Evolutionary conservation across 2,888 invertebrate species (phyloP).

Genomic region (Cephus runcator): DNA sequence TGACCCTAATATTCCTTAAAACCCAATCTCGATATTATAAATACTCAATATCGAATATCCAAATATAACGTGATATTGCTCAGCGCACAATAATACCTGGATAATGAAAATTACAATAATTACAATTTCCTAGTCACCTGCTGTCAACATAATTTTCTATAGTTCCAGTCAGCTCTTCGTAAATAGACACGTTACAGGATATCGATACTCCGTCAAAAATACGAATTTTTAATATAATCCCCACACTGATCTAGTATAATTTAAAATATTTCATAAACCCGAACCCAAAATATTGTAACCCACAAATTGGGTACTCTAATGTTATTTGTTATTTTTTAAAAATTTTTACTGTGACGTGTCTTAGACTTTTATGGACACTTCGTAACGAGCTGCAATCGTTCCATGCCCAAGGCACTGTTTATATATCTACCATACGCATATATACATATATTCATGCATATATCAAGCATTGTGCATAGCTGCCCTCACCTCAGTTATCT

Average conservation of each 20-base stretch:
- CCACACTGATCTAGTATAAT: too few relatives aligned
- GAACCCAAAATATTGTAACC: too few relatives aligned
- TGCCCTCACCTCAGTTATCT: slow-evolving; percentile 63
- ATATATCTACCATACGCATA: slow-evolving; percentile 17
- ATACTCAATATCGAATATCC: not conserved
- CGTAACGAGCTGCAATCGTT: slow-evolving; percentile 35
- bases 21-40: not conserved
- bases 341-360: not conserved
- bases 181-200: not conserved
- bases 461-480: slow-evolving; percentile 61
- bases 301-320: not conserved
- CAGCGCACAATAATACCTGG: not conserved
- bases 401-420: slow-evolving; percentile 33
- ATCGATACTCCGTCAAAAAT: not conserved
- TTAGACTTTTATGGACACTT: not conserved
- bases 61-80: not conserved
- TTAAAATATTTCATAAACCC: too few relatives aligned
- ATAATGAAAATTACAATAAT: not conserved
- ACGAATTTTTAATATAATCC: not conserved
- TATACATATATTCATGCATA: slow-evolving; percentile 48
- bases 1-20: not conserved
- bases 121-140: not conserved
- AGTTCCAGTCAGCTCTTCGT: not conserved
- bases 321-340: not conserved
- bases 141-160: not conserved